Evolutionary conservation across 1,140 invertebrate species (phyloP), one percentile per base, ranked within the genome.

Genomic region (Hypothenemus hampei): DNA sequence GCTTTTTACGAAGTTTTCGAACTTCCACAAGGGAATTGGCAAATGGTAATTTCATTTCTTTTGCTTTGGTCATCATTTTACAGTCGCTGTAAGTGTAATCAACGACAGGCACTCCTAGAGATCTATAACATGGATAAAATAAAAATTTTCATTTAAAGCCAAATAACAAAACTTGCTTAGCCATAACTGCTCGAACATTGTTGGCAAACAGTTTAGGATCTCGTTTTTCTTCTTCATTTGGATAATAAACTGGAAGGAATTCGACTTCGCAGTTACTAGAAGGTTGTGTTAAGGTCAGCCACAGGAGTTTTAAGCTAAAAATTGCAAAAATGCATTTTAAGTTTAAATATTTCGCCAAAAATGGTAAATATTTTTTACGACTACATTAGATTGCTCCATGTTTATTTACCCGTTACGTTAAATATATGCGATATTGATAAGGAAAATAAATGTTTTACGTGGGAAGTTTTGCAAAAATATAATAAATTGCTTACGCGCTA

Each of bases 11-110:
- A 6, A 90, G 73, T 62, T 91, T 88, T 57, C 84, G 80, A 41
- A 84, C 83, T 65, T 92, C 88, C 3, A 93, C 80, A 22, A 91
- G 78, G 11, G 77, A 80, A 8, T 84, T 80, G 4, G 84, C 81
- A 57, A 81, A 77, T 0, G 89, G 88, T 13, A 94, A 75, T 59
- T 89, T 84, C 57, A 92, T 77, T 64, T 86, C 82, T 64, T 87
- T 86, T 5, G 91, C 91, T 61, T 83, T 81, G 21, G 80, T 81
- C 73, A 93, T 89, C 24, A 94, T 76, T 53, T 86, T 79, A 63
- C 91, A 93, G 73, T 96, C 93, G 70, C 94, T 91, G 69, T 90
- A 96, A 0, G 91, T 89, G 68, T 93, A 93, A 72, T 95, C 90
- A n/a, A 89, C 83, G 0, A 89, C 85, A 3, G 91, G 90, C 23